phyloP scores from a whole-genome alignment of 2,797 vertebrate species.

The Pitangus sulphuratus region DNA sequence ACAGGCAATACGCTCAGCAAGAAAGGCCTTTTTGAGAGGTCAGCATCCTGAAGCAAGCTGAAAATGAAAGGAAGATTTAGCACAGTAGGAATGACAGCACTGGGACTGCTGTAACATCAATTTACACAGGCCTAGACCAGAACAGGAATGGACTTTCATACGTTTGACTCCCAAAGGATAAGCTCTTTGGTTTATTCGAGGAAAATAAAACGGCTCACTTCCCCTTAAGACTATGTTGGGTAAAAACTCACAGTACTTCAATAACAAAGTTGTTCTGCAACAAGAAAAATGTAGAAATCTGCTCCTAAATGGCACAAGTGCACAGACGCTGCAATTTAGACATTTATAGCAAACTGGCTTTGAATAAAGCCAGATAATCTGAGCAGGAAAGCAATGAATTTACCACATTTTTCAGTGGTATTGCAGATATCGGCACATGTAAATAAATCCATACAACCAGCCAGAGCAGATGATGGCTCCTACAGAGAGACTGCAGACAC shows the following conservation, averaged over 20 bases:
- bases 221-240: neutral
- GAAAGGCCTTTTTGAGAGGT: neutral
- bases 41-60: neutral
- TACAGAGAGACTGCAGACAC: neutral
- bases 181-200: neutral
- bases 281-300: neutral
- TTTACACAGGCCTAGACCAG: neutral
- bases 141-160: neutral
- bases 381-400: neutral
- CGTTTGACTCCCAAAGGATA: neutral
- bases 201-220: neutral
- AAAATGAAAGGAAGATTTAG: neutral
- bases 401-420: neutral
- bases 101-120: neutral
- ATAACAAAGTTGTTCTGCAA: neutral
- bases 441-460: neutral
- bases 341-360: rapidly evolving
- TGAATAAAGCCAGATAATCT: neutral
- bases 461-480: neutral
- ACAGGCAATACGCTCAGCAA: neutral
- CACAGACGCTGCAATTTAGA: neutral
- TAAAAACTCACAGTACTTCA: neutral
- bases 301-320: neutral
- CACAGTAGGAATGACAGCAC: neutral
- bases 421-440: neutral